Base-by-base conservation (phyloP, 1,140 invertebrate species). In the Archivesica marissinica region DNA sequence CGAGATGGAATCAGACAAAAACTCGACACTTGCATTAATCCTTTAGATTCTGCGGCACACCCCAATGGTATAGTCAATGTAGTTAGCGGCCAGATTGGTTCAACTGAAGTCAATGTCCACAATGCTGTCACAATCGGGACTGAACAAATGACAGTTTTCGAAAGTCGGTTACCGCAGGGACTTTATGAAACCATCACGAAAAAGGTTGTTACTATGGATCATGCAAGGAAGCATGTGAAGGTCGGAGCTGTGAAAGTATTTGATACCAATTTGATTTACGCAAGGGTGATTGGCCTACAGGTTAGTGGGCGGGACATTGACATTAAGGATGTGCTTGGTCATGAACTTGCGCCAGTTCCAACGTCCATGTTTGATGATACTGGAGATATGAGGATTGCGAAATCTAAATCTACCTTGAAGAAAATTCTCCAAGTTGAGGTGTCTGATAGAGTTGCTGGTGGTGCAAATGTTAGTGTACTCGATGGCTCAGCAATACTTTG, bases 391-490 rank as follows among this genome's bases (percentile, higher is more conserved):
- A 74, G 44, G 41, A 74, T 50, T 11, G 70, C 44, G 11, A 74
- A 17, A 74, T 44, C 38, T 23, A 74, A 74, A 47, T 47, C 70
- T 11, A 25, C 13, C 13, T 25, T 56, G 23, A 56, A 56, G n/a
- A 13, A 7, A 15, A 66, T 23, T 23, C 23, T 33, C 15, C 23
- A 66, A 13, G 13, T 15, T 9, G 17, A 66, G 23, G 23, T 56
- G 6, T 56, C 52, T 11, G 7, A 6, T 25, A 11, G 52, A 56
- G 41, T 33, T 41, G n/a, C 2, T 20, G 0, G 33, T 2, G 20
- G 78, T 23, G 0, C 17, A 41, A 54, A 59, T 77, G 23, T 33
- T 41, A 83, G 13, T 86, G 76, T 54, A 64, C 77, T 38, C n/a
- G 82, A 1, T 56, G 74, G 3, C n/a, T n/a, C n/a, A n/a, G n/a